phyloP scores from a whole-genome alignment of 35 echinoderm and acorn worm genomes.

The Lytechinus variegatus region DNA sequence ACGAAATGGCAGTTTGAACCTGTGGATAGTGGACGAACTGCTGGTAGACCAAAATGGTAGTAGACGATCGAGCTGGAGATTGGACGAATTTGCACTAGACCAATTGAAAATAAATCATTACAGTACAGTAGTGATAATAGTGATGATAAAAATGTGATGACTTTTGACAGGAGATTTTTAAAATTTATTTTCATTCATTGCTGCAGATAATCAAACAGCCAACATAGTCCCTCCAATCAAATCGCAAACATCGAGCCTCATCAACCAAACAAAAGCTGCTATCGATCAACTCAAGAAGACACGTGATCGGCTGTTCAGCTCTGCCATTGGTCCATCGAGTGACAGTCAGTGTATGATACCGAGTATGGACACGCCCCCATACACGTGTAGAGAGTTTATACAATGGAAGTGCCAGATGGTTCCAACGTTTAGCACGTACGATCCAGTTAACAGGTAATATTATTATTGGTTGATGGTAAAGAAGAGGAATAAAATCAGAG shows the following conservation, averaged over 20 bases:
- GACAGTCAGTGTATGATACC: constrained; percentile 58
- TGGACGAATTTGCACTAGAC: too few species aligned
- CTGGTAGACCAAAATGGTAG: too few species aligned
- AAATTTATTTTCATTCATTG: neutral
- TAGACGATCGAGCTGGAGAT: too few species aligned
- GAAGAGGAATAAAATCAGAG: neutral
- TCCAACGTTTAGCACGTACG: constrained; percentile 52
- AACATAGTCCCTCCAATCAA: neutral
- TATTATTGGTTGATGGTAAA: neutral
- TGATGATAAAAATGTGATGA: too few species aligned
- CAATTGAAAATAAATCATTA: too few species aligned
- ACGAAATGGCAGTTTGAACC: too few species aligned
- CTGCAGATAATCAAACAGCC: neutral
- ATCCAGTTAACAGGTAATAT: constrained; percentile 49
- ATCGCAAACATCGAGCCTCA: neutral
- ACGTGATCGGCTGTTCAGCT: constrained; percentile 41
- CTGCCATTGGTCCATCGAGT: constrained; percentile 56
- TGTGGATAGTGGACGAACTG: too few species aligned
- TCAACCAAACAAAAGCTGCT: constrained; percentile 49
- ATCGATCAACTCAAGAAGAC: constrained; percentile 43
- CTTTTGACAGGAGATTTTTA: too few species aligned
- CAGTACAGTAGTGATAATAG: too few species aligned
- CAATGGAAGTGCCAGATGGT: constrained; percentile 63
- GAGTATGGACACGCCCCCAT: constrained; percentile 15
- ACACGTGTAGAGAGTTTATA: constrained; percentile 44